phyloP scores from a whole-genome alignment of 2,888 invertebrate species.

The Salticus scenicus region DNA sequence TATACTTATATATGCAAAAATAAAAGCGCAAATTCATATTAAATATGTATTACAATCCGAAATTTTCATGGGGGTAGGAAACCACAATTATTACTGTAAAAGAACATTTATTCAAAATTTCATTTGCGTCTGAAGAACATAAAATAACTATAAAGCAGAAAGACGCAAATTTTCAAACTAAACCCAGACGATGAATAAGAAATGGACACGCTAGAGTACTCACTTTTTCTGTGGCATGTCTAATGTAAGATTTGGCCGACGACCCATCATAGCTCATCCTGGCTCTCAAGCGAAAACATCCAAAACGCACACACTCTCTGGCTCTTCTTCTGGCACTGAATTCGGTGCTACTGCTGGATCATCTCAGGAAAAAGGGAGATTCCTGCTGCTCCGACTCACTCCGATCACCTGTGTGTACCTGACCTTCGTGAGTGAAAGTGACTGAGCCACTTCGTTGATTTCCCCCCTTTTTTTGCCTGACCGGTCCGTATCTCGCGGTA shows the following conservation, averaged over 20 bases:
- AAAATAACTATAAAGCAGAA: too few relatives aligned
- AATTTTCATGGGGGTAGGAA: too few relatives aligned
- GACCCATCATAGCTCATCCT: conserved; percentile 66
- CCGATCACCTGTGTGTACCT: conserved; percentile 36
- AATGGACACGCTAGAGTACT: too few relatives aligned
- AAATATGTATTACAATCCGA: too few relatives aligned
- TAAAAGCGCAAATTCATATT: too few relatives aligned
- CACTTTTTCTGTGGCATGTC: conserved; percentile 64
- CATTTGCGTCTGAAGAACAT: too few relatives aligned
- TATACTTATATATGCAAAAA: too few relatives aligned
- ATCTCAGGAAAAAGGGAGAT: background rate
- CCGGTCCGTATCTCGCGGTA: conserved; percentile 11
- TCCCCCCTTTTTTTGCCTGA: conserved; percentile 6
- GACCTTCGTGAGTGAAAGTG: conserved; percentile 67
- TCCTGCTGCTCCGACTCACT: background rate
- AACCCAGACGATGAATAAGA: too few relatives aligned
- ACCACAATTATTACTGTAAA: too few relatives aligned
- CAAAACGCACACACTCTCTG: background rate
- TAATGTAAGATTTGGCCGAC: conserved; percentile 60
- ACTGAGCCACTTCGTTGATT: conserved; percentile 27
- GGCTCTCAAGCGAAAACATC: background rate
- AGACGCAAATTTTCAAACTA: too few relatives aligned
- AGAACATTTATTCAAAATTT: too few relatives aligned
- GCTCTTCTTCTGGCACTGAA: background rate
- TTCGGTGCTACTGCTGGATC: background rate